These are phyloP conservation scores for Sphaerophoria rueppellii DNA, from an alignment of 2,888 invertebrate genomes.

Conservation along the genomic window DNA sequence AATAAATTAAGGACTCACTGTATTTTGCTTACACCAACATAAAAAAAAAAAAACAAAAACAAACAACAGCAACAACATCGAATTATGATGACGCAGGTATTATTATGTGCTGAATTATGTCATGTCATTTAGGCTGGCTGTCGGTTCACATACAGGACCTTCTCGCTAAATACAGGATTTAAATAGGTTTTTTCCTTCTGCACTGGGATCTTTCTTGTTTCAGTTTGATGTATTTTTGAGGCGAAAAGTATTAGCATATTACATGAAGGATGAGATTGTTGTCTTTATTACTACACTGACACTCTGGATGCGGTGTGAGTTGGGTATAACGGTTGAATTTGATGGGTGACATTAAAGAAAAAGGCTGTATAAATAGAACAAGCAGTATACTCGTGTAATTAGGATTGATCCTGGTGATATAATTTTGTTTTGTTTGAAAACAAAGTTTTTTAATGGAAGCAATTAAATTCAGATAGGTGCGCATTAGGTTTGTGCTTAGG, in stretches of 20 bases:
- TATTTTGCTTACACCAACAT: neutral
- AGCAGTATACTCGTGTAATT: constrained; percentile 54
- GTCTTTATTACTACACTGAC: constrained; percentile 2
- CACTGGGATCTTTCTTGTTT: neutral
- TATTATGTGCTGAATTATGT: constrained; percentile 59
- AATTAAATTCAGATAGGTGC: constrained; percentile 48
- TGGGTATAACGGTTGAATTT: constrained; percentile 31
- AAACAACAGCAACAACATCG: constrained; percentile 35
- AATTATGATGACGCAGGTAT: constrained; percentile 60
- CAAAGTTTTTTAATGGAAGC: constrained; percentile 54
- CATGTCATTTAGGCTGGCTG: constrained; percentile 31
- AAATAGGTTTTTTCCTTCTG: constrained; percentile 14
- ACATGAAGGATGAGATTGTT: constrained; percentile 27
- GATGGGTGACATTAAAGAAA: constrained; percentile 51
- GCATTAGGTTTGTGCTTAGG: constrained; percentile 8
- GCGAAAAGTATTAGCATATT: constrained; percentile 50
- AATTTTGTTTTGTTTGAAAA: constrained; percentile 39
- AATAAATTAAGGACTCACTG: constrained; percentile 57
- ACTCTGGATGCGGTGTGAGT: too few species aligned
- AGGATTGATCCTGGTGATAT: constrained; percentile 54
- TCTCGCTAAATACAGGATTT: constrained; percentile 11
- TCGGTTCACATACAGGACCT: neutral
- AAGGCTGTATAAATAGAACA: constrained; percentile 32
- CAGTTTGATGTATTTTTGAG: constrained; percentile 16
- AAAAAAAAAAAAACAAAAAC: neutral